These are phyloP conservation scores for Drosophila rhopaloa DNA, from an alignment of 1,140 invertebrate species.

Conservation along the genomic window DNA sequence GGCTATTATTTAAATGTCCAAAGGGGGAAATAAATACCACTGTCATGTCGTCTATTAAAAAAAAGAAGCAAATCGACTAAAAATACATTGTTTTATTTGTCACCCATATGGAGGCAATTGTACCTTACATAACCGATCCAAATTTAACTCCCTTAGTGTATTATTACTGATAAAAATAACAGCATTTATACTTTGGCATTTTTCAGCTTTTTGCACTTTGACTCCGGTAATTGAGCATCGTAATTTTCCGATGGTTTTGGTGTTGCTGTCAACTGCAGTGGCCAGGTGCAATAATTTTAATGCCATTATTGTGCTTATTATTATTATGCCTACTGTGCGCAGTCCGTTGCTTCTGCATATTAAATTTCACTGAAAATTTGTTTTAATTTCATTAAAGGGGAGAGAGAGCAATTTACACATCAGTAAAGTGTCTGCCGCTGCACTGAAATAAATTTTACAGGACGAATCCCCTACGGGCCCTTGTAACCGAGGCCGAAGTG, in stretches of 20 bases:
- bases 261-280: slow-evolving; percentile 18
- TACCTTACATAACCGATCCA: too few species aligned
- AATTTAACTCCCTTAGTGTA: too few species aligned
- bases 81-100: too few species aligned
- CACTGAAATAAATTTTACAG: slow-evolving; percentile 46
- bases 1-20: too few species aligned
- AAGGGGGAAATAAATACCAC: too few species aligned
- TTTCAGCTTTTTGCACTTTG: slow-evolving; percentile 13
- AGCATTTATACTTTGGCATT: slow-evolving; percentile 1
- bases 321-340: slow-evolving; percentile 16
- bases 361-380: slow-evolving; percentile 58
- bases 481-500: slow-evolving; percentile 54
- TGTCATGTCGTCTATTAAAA: too few species aligned
- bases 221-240: slow-evolving; percentile 19
- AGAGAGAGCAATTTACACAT: slow-evolving; percentile 72
- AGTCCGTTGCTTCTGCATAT: slow-evolving; percentile 14
- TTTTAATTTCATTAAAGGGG: slow-evolving; percentile 80
- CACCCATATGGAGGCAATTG: too few species aligned
- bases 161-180: neutral
- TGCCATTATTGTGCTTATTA: slow-evolving; percentile 46
- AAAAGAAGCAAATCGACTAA: too few species aligned
- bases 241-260: slow-evolving; percentile 13
- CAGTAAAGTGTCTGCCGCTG: slow-evolving; percentile 56
- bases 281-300: slow-evolving; percentile 43
- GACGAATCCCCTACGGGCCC: slow-evolving; percentile 47